These are phyloP conservation scores for Tinamus guttatus DNA, from an alignment of 2,113 vertebrate species.

Conservation along the genomic window DNA sequence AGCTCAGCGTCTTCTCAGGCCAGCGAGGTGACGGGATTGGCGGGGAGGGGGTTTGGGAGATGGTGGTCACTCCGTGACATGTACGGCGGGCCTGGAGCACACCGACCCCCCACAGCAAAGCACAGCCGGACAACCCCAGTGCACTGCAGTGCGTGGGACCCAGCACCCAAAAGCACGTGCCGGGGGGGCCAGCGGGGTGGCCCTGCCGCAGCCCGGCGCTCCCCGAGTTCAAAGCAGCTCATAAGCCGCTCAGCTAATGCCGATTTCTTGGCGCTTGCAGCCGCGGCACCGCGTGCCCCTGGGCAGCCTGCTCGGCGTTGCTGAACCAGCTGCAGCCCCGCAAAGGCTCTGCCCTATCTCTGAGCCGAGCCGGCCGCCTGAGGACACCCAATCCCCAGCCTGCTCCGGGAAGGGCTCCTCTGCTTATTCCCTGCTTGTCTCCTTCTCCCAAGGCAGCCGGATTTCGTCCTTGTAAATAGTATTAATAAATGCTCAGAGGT, in stretches of 20 bases:
- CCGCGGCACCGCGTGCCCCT: background rate
- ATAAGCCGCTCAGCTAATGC: background rate
- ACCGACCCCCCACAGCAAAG: too few species aligned
- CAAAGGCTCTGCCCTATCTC: background rate
- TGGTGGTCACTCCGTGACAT: background rate
- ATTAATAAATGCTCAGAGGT: background rate
- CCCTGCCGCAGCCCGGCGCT: background rate
- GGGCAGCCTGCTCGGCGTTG: rapidly evolving
- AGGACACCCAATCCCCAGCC: background rate
- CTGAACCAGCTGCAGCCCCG: background rate
- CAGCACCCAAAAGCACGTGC: rapidly evolving
- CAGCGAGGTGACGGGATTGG: background rate
- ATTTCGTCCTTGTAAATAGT: background rate
- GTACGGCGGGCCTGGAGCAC: background rate
- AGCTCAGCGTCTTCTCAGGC: background rate
- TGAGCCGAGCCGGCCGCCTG: background rate
- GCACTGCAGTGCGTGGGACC: background rate
- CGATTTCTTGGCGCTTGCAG: background rate
- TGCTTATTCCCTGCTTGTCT: rapidly evolving
- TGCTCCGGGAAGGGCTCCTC: rapidly evolving
- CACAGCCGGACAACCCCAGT: background rate
- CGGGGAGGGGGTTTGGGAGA: background rate
- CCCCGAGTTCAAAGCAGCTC: constrained; percentile 6
- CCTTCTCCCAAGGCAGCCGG: background rate
- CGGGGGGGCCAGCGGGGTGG: rapidly evolving